Conservation (phyloP, 2,888 invertebrate genomes). For the Ellobium chinense region DNA sequence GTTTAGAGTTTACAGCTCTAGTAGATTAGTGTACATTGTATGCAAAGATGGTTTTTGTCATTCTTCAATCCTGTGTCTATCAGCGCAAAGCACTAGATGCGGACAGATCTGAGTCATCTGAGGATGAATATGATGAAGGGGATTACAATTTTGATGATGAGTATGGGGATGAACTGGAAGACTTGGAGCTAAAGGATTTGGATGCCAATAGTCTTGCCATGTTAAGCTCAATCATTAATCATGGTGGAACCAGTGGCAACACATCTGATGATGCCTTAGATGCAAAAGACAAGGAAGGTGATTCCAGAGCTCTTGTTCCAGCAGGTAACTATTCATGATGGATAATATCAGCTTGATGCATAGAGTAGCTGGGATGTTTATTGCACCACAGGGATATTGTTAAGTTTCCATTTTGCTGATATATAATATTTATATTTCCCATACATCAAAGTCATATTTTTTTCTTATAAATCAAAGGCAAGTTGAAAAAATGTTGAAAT, state of each 20-base stretch:
- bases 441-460: too few relatives aligned
- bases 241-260: not conserved
- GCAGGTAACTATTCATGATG: not conserved
- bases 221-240: not conserved
- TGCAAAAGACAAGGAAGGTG: not conserved
- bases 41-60: too few relatives aligned
- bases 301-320: not conserved
- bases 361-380: too few relatives aligned
- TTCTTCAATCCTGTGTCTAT: too few relatives aligned
- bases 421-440: too few relatives aligned
- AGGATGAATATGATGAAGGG: conserved; percentile 12
- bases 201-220: not conserved
- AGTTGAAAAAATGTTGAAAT: not conserved
- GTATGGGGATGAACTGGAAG: conserved; percentile 3
- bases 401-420: too few relatives aligned
- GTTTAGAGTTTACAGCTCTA: not conserved
- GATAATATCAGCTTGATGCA: not conserved
- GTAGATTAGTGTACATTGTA: not conserved
- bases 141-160: conserved; percentile 7
- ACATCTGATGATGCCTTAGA: not conserved
- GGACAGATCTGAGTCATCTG: not conserved
- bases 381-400: too few relatives aligned
- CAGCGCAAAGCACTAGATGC: not conserved
- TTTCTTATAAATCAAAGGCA: not conserved
- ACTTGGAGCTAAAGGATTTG: conserved; percentile 24